Conservation (phyloP, 1,140 invertebrate genomes). For the Drosophila serrata region DNA sequence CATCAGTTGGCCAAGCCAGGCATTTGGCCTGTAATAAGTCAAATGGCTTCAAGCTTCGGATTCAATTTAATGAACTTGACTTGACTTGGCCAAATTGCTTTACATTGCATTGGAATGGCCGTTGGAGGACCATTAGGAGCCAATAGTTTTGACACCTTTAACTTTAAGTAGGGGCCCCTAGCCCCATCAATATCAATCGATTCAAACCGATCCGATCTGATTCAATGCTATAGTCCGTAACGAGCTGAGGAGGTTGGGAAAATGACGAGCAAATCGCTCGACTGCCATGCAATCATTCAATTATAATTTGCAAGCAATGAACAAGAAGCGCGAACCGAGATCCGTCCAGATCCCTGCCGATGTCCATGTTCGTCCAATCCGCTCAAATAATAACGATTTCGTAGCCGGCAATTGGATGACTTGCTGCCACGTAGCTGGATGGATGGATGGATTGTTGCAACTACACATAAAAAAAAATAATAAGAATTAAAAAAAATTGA, state of each 20-base stretch:
- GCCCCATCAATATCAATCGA: conserved; percentile 66
- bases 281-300: conserved; percentile 79
- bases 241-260: conserved; percentile 45
- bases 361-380: conserved; percentile 44
- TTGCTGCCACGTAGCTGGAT: conserved; percentile 69
- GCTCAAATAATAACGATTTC: conserved; percentile 61
- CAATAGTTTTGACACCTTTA: conserved; percentile 79
- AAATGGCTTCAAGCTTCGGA: conserved; percentile 43
- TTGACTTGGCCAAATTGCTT: conserved; percentile 46
- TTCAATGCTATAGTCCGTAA: conserved; percentile 17
- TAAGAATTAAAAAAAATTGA: no score
- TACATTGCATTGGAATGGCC: conserved; percentile 16
- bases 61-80: conserved; percentile 81
- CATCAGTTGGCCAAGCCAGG: conserved; percentile 62
- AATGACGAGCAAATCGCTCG: conserved; percentile 79
- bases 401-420: conserved; percentile 74
- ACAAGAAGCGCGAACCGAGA: conserved; percentile 32
- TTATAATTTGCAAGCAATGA: conserved; percentile 71
- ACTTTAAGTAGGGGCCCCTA: conserved; percentile 29
- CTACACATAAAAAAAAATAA: no score
- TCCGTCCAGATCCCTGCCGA: conserved; percentile 47
- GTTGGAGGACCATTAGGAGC: conserved; percentile 36
- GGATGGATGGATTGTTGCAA: conserved; percentile 59
- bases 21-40: conserved; percentile 62
- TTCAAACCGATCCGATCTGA: conserved; percentile 8